phyloP scores from a whole-genome alignment of 2,888 invertebrate genomes.

The Agriopis aurantiaria region DNA sequence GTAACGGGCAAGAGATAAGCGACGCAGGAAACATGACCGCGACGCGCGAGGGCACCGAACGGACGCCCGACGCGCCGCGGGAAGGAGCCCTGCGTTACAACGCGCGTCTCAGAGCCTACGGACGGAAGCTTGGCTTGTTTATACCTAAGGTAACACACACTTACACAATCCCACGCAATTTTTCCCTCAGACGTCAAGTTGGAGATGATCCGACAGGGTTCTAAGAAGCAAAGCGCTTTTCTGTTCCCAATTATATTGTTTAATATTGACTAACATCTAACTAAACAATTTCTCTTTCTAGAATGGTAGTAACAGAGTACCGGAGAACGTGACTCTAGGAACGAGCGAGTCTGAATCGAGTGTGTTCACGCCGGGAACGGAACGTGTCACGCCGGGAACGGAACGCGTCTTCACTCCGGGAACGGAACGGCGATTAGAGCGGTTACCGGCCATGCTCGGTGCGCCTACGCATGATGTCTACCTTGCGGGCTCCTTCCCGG shows the following conservation, averaged over 20 bases:
- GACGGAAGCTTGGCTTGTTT: constrained; percentile 78
- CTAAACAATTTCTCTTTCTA: constrained; percentile 36
- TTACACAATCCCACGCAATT: not conserved
- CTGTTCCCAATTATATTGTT: not conserved
- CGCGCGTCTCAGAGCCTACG: constrained; percentile 75
- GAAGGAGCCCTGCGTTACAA: constrained; percentile 63
- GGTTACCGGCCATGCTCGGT: constrained; percentile 79
- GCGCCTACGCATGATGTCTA: constrained; percentile 90
- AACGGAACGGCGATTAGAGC: constrained; percentile 77
- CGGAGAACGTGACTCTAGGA: constrained; percentile 42
- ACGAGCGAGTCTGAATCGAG: constrained; percentile 49
- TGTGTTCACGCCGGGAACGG: constrained; percentile 72
- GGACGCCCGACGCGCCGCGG: constrained; percentile 43
- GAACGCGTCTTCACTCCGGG: constrained; percentile 68
- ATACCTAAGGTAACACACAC: constrained; percentile 76
- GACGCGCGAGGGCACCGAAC: constrained; percentile 32
- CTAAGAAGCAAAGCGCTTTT: not conserved
- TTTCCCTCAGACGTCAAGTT: not conserved
- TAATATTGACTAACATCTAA: not conserved
- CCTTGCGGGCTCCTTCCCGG: constrained; percentile 92
- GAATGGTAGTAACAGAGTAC: constrained; percentile 62
- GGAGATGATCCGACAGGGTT: not conserved
- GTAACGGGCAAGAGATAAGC: constrained; percentile 56
- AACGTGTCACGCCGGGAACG: constrained; percentile 48
- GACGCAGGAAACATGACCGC: not conserved